Conservation (phyloP, 2,888 invertebrate genomes). For the Acanthosepion pharaonis region DNA sequence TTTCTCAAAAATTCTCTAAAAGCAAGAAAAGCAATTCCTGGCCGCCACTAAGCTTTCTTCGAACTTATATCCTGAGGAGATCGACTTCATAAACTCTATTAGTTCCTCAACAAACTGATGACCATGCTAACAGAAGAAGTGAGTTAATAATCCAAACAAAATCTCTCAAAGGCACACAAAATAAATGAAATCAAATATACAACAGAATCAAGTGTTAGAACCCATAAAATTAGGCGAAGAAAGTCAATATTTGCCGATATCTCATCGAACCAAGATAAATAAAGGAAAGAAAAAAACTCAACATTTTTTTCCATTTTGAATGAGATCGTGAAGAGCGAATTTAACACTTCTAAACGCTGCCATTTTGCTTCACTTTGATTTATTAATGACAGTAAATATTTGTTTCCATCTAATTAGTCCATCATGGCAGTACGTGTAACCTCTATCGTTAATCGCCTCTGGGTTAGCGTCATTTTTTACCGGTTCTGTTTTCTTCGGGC, state of each 20-base stretch:
- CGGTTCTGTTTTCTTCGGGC: background rate
- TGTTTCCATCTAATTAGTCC: conserved; percentile 20
- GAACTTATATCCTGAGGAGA: conserved; percentile 23
- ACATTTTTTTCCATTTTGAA: background rate
- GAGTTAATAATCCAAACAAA: conserved; percentile 13
- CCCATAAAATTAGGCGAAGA: background rate
- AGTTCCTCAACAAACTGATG: background rate
- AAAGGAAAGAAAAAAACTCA: background rate
- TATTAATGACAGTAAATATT: conserved; percentile 33
- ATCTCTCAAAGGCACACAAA: conserved; percentile 33
- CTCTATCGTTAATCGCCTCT: background rate
- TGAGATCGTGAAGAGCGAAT: background rate
- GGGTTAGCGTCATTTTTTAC: background rate
- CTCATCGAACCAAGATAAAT: background rate
- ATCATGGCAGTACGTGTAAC: background rate
- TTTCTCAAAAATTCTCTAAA: background rate
- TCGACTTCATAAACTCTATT: conserved; percentile 33
- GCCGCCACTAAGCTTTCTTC: background rate
- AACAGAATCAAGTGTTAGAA: background rate
- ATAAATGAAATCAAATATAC: conserved; percentile 22
- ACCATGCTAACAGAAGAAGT: conserved; percentile 33
- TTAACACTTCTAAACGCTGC: background rate
- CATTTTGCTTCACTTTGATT: conserved; percentile 2
- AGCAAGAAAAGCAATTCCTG: background rate
- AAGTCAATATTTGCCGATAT: background rate